Evolutionary conservation across 2,888 invertebrate genomes (phyloP), one percentile per base, ranked within the genome.

Genomic region (Lypha dubia): DNA sequence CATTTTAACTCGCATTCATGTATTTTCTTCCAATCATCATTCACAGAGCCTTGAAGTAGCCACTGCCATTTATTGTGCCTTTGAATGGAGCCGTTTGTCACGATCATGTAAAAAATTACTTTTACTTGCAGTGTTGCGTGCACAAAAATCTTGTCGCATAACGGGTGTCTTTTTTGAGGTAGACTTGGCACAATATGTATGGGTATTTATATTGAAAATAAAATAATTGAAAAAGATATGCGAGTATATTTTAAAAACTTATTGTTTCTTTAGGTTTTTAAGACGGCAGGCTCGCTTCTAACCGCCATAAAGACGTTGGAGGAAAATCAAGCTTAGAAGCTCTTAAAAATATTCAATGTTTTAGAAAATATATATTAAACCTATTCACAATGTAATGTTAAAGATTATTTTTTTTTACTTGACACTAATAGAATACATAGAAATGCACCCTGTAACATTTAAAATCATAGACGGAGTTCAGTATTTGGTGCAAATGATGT

Each of bases 251-350:
- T n/a, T n/a, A n/a, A n/a, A n/a, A n/a, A n/a, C n/a, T n/a, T n/a
- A n/a, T n/a, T n/a, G n/a, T n/a, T n/a, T n/a, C 63, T 67, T 11
- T 5, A 82, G 82, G 63, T 65, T n/a, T 82, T 77, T n/a, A 77
- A 58, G n/a, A 82, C 82, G 0, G 77, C 82, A 0, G 65, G 71
- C 0, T 82, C 82, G 6, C 22, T 67, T 1, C 15, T 77, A 1
- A 38, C 82, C 0, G 77, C 71, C 20, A 20, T 82, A 15, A 77
- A 71, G 35, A 65, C 56, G 0, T 9, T 82, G 32, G 65, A 82
- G 0, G 77, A 82, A 49, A 70, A 74, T 20, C 28, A 53, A n/a
- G 11, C 13, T 1, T 79, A 62, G 4, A 15, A 24, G 8, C 4
- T 38, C 1, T 11, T 38, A 38, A 9, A 38, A 11, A 13, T 38